A percentile compares a stretch with the other conserved stretches of the same genome.
phyloP scores from a whole-genome alignment of 2,888 invertebrate species.

The Megalurothrips usitatus region DNA sequence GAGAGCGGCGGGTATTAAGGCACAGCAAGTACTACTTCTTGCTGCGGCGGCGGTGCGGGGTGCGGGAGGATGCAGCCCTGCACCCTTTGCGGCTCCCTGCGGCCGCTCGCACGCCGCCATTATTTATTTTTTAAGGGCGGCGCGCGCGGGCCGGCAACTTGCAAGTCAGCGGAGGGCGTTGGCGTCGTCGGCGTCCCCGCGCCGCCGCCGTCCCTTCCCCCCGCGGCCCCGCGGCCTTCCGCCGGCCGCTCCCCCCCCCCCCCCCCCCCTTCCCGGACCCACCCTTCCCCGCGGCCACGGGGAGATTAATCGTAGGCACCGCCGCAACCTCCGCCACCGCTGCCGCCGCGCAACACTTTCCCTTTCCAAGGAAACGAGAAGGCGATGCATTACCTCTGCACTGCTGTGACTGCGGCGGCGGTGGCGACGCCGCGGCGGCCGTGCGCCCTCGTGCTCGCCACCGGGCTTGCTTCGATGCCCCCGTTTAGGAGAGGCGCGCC shows the following conservation, averaged over 20 bases:
- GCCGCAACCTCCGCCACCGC: background rate
- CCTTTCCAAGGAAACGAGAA: background rate
- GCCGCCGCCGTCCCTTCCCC: background rate
- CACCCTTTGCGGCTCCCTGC: too few relatives aligned
- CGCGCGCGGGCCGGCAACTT: background rate
- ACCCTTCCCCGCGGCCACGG: too few relatives aligned
- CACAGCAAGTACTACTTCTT: too few relatives aligned
- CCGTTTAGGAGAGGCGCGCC: too few relatives aligned
- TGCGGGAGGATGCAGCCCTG: too few relatives aligned
- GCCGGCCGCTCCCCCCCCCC: background rate
- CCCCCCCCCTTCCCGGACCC: background rate
- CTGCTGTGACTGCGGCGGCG: too few relatives aligned
- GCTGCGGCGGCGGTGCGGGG: too few relatives aligned
- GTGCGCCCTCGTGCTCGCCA: too few relatives aligned
- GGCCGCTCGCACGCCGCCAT: background rate
- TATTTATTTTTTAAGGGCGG: slow-evolving; percentile 22
- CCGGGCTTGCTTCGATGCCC: too few relatives aligned
- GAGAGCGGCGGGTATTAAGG: too few relatives aligned
- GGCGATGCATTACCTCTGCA: too few relatives aligned
- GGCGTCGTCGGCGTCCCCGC: background rate
- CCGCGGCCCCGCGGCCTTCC: background rate
- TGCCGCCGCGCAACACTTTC: background rate
- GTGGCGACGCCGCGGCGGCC: too few relatives aligned
- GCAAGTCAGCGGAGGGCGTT: background rate
- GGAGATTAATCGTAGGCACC: slow-evolving; percentile 15